A percentile compares a stretch with the other conserved stretches of the same genome.
phyloP scores from a whole-genome alignment of 2,797 vertebrate species.

The Lutjanus campechanus region DNA sequence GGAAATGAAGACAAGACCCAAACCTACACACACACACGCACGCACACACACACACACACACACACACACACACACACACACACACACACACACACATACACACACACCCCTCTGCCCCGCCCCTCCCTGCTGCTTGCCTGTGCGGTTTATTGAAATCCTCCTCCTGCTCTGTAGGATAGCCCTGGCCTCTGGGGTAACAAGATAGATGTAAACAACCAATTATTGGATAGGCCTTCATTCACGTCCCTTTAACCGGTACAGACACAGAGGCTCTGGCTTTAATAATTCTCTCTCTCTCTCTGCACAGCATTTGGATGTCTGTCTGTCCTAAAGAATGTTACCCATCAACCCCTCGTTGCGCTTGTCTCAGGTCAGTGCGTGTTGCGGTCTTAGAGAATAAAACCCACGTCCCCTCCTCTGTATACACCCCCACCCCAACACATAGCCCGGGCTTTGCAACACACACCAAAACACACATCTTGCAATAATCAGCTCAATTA shows the following conservation, averaged over 20 bases:
- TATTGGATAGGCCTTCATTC: constrained; percentile 80
- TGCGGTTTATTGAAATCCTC: constrained; percentile 70
- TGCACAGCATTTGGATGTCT: constrained; percentile 61
- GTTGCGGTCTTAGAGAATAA: constrained; percentile 54
- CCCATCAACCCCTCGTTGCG: constrained; percentile 80
- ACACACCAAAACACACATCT: constrained; percentile 86
- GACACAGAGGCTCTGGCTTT: constrained; percentile 78
- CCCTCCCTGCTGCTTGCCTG: constrained; percentile 48
- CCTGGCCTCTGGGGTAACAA: constrained; percentile 76
- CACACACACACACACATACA: constrained; percentile 10
- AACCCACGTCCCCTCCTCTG: constrained; percentile 50
- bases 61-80: constrained; percentile 28
- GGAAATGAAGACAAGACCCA: constrained; percentile 60
- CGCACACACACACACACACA: constrained; percentile 36
- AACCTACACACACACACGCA: constrained; percentile 8
- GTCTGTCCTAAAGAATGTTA: constrained; percentile 78
- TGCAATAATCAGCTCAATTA: constrained; percentile 96
- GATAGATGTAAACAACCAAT: constrained; percentile 85
- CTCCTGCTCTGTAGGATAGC: constrained; percentile 58
- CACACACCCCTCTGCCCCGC: neutral
- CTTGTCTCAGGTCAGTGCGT: constrained; percentile 69
- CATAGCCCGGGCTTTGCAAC: constrained; percentile 26
- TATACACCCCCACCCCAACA: constrained; percentile 14
- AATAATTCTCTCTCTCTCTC: constrained; percentile 67
- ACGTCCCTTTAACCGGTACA: constrained; percentile 71